These are phyloP conservation scores for Lacanobia wlatinum DNA, from an alignment of 2,888 invertebrate genomes.

Conservation along the genomic window DNA sequence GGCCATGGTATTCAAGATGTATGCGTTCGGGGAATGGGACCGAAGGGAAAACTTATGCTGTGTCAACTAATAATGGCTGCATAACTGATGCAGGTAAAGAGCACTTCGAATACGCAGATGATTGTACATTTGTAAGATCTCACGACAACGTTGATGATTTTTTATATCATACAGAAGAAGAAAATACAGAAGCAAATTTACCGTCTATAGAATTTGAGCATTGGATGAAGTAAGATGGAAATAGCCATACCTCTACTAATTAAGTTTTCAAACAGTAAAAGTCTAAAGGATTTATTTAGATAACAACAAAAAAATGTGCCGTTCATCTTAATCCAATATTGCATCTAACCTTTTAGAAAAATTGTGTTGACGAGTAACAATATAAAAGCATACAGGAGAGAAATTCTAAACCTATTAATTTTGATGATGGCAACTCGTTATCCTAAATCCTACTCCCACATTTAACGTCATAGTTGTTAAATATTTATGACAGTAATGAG, in stretches of 20 bases:
- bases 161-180: not conserved
- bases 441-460: slow-evolving; percentile 19
- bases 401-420: slow-evolving; percentile 3
- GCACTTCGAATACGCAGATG: slow-evolving; percentile 7
- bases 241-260: not conserved
- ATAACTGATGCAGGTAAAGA: slow-evolving; percentile 17
- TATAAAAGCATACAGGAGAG: not conserved
- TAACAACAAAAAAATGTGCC: not conserved
- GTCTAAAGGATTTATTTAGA: not conserved
- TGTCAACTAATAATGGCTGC: slow-evolving; percentile 30
- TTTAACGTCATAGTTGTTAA: slow-evolving; percentile 29
- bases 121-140: not conserved
- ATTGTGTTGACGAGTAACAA: not conserved
- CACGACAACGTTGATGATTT: not conserved
- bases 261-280: not conserved
- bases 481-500: slow-evolving; percentile 15
- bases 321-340: not conserved
- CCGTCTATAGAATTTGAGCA: not conserved
- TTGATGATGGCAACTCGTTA: slow-evolving; percentile 19
- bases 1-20: slow-evolving; percentile 50
- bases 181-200: not conserved
- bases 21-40: slow-evolving; percentile 49
- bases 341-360: not conserved
- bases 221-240: not conserved
- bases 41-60: slow-evolving; percentile 55